These are phyloP conservation scores for Chrysina gloriosa DNA, from an alignment of 2,888 invertebrate species.

Conservation along the genomic window DNA sequence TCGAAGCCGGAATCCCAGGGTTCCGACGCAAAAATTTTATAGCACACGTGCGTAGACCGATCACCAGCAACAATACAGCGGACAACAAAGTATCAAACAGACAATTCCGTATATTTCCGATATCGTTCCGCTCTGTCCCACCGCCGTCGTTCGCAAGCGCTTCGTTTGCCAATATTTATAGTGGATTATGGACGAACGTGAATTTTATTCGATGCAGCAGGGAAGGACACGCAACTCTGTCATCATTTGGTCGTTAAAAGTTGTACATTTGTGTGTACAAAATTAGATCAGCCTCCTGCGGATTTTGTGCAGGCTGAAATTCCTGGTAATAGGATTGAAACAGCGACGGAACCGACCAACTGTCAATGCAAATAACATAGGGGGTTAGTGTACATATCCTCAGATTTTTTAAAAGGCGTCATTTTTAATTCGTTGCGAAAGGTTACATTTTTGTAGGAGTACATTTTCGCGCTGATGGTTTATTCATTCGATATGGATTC, in stretches of 20 bases:
- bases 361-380: too few relatives aligned
- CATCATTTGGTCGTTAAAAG: conserved; percentile 17
- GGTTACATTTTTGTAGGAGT: too few relatives aligned
- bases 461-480: too few relatives aligned
- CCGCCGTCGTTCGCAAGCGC: neutral
- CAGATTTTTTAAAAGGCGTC: too few relatives aligned
- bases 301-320: neutral
- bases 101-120: neutral
- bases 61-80: neutral
- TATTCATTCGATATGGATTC: too few relatives aligned
- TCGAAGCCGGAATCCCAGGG: neutral
- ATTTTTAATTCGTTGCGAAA: too few relatives aligned
- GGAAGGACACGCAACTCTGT: conserved; percentile 12
- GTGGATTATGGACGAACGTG: conserved; percentile 17
- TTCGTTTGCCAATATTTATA: conserved; percentile 17
- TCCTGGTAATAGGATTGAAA: neutral
- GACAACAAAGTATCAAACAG: conserved; percentile 2
- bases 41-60: neutral
- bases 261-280: neutral
- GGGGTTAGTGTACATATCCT: too few relatives aligned
- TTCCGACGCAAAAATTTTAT: conserved; percentile 6
- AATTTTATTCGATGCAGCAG: conserved; percentile 4
- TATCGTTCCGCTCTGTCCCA: conserved; percentile 3
- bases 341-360: too few relatives aligned
- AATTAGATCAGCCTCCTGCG: neutral